These are phyloP conservation scores for Syrphus vitripennis DNA, from an alignment of 2,888 invertebrate genomes.

Conservation along the genomic window DNA sequence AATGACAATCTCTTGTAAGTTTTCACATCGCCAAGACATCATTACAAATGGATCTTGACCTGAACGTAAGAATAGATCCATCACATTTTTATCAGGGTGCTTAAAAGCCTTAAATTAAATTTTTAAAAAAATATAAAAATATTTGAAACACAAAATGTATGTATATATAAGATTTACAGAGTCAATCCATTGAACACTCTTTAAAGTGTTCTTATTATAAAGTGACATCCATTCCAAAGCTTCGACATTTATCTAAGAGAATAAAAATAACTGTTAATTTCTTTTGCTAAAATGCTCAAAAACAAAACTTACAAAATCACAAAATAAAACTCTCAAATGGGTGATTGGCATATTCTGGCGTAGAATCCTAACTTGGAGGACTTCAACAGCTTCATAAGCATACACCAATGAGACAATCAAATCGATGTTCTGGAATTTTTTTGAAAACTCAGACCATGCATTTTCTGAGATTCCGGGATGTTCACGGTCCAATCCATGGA, in stretches of 20 bases:
- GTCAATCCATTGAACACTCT: slow-evolving; percentile 80
- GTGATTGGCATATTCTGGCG: slow-evolving; percentile 87
- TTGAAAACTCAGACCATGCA: slow-evolving; percentile 84
- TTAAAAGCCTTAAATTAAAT: slow-evolving; percentile 74
- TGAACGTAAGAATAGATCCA: slow-evolving; percentile 76
- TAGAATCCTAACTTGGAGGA: slow-evolving; percentile 85
- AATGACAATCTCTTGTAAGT: slow-evolving; percentile 82
- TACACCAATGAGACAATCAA: slow-evolving; percentile 83
- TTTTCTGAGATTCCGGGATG: slow-evolving; percentile 85
- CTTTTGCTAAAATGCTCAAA: not conserved
- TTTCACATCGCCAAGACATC: slow-evolving; percentile 84
- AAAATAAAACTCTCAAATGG: slow-evolving; percentile 88
- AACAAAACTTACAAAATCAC: slow-evolving; percentile 83
- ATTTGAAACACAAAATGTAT: not conserved
- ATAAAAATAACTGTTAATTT: not conserved
- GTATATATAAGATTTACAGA: slow-evolving; percentile 73
- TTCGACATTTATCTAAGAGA: slow-evolving; percentile 78
- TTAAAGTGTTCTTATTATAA: slow-evolving; percentile 78
- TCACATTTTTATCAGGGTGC: slow-evolving; percentile 77
- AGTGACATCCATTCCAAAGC: slow-evolving; percentile 80
- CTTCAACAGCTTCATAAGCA: slow-evolving; percentile 85
- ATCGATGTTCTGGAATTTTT: slow-evolving; percentile 78
- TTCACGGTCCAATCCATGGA: slow-evolving; percentile 85
- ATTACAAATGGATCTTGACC: slow-evolving; percentile 83
- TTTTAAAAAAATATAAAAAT: not conserved